Base-by-base conservation (phyloP, 2,888 invertebrate species). In the Onchidella celtica region DNA sequence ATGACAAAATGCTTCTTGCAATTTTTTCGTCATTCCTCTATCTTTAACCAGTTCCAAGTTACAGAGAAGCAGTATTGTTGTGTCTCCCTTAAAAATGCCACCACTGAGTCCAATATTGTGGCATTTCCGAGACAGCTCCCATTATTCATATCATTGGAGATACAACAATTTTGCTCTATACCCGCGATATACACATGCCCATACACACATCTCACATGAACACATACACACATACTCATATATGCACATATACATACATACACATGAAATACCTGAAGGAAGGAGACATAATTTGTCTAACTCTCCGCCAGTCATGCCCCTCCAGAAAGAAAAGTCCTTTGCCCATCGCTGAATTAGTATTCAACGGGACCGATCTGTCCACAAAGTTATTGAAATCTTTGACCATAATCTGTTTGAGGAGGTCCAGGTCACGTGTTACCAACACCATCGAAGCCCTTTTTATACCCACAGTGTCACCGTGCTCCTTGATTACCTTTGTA, bases 341-440 rank as follows among this genome's bases (percentile, higher is more conserved):
- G 14, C 14, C 29, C 14, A 79, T 14, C 0, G 66, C 21, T 0
- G 79, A 73, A 11, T 65, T 47, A 32, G 79, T 27, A 0, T 36
- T 21, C 9, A 79, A 14, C 1, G 14, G 1, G 32, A n/a, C n/a
- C 3, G 11, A 1, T 34, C 79, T 29, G 38, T 79, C 66, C 24
- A 79, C 79, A n/a, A 79, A 79, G 73, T 79, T 73, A n/a, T 73
- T 79, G 57, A 79, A 79, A 36, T 79, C 79, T 55, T 79, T 79
- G 24, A 73, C 73, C 79, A 79, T 63, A 40, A 79, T 61, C 17
- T 36, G 21, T 21, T 66, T 73, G 0, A 79, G 57, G 24, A 79
- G 24, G 27, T 72, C 73, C 21, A 79, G 29, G 32, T 79, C 79
- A 1, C 79, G 65, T 0, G 79, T 73, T 24, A 79, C 21, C 1